Base-by-base conservation (phyloP, 2,113 vertebrate genomes). In the Anolis carolinensis region DNA sequence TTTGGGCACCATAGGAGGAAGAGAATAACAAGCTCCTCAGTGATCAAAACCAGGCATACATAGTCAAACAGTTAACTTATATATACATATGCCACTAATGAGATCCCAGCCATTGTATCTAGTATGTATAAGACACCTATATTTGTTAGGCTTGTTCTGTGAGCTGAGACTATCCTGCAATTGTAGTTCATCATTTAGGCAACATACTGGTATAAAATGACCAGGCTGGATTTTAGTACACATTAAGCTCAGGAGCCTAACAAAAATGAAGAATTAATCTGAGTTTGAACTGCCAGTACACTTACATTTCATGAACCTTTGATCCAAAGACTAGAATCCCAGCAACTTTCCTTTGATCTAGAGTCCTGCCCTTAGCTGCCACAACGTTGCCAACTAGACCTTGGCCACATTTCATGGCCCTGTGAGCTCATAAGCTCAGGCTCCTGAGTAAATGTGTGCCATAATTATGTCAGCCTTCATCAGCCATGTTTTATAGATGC, bases 311-410 rank as follows among this genome's bases (percentile, higher is more conserved):
- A 32, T 78, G n/a, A 91, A 59, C n/a, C 39, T 91, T 93, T 91
- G 77, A 90, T 86, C 32, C 1, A 52, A 74, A 0, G 3, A 90
- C 92, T 79, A 90, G 63, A 75, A 93, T 7, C 79, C 90, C 71
- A 79, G 67, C 36, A 67, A 88, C 39, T 89, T 90, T 82, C 55
- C 52, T 93, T 93, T 93, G 90, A 93, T 94, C 92, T 88, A 27
- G 20, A 74, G 23, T 72, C 63, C 89, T 89, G 86, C 76, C 34
- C 63, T 83, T 85, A 88, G 87, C 87, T 80, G 68, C 34, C 84
- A 89, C 84, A 90, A 71, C 3, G 16, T 73, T 91, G 88, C 88
- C 90, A 92, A 91, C 84, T 1, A 52, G 86, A 81, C 84, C 84
- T 84, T 94, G 84, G 93, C 80, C 88, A 83, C 7, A 4, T 65